These are phyloP conservation scores for Melanargia galathea DNA, from an alignment of 2,888 invertebrate genomes.

Conservation along the genomic window DNA sequence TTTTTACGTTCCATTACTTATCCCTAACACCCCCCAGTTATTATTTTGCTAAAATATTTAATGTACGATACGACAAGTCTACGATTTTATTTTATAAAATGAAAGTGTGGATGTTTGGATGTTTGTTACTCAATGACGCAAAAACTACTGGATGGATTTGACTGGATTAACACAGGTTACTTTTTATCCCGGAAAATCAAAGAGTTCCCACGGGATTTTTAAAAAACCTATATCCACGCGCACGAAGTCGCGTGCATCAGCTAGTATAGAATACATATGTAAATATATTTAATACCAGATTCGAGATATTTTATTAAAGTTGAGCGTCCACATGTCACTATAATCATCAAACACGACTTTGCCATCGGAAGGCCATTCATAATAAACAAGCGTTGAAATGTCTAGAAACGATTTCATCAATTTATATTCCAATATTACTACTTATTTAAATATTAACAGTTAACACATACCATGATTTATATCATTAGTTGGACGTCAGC, in stretches of 20 bases:
- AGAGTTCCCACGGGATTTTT: no score
- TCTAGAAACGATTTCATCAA: constrained; percentile 50
- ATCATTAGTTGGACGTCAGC: constrained; percentile 45
- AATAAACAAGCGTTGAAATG: constrained; percentile 52
- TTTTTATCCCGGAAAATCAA: no score
- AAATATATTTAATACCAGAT: constrained; percentile 44
- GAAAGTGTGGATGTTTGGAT: no score
- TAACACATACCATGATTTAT: constrained; percentile 57
- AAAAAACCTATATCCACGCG: background rate
- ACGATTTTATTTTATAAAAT: no score
- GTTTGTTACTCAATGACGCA: no score
- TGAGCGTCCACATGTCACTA: constrained; percentile 45
- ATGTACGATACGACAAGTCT: no score
- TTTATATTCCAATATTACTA: constrained; percentile 58
- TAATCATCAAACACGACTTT: constrained; percentile 45
- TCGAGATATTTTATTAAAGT: constrained; percentile 45
- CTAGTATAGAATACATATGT: constrained; percentile 23
- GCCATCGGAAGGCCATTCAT: constrained; percentile 47
- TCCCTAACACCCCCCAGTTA: no score
- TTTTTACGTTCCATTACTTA: no score
- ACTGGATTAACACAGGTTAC: no score
- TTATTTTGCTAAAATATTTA: no score
- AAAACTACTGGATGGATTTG: no score
- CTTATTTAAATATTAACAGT: constrained; percentile 68
- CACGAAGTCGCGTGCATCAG: no score